Evolutionary conservation across 2,113 vertebrate species (phyloP), one percentile per base, ranked within the genome.

Genomic region (Cololabis saira): DNA sequence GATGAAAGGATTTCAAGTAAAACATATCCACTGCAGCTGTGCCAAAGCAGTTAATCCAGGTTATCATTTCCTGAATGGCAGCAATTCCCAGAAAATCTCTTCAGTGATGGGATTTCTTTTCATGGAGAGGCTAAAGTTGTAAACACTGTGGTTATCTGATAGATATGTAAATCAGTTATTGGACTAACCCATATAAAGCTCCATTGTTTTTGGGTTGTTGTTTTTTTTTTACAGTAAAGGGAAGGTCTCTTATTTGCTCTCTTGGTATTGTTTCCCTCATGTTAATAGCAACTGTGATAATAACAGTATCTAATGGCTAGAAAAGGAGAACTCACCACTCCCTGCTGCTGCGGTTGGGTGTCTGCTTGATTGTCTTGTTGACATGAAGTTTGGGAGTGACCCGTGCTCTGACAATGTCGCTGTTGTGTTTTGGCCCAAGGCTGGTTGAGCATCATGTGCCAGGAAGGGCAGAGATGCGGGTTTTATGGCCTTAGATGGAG

Each of bases 261-360:
- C 66, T 40, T 70, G 57, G 62, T 77, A 52, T 80, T 89, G 78
- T 90, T 83, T 86, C 83, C 87, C 80, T 27, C 37, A 74, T 74
- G 76, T 74, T 70, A 56, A 43, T 53, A 74, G 53, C 70, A 73
- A 37, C 57, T 44, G 10, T 7, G 74, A 59, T 65, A 70, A 77
- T 79, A 87, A 90, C 89, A 81, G 58, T 83, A 69, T 91, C 74
- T 78, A 58, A 33, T 80, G 76, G 82, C 79, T 80, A 79, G 12
- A 19, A 93, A 91, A 92, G 90, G 70, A 92, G 92, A 93, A 93
- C 92, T 93, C 82, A 92, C 92, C 92, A 56, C 85, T 90, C 78
- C 81, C 82, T 37, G 62, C 71, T 68, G 77, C 58, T 69, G 61
- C 68, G 63, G 68, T 49, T 43, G 47, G 30, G 57, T 75, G 69